Conservation (phyloP, 2,797 vertebrate species). For the Ptychobarbus kaznakovi region DNA sequence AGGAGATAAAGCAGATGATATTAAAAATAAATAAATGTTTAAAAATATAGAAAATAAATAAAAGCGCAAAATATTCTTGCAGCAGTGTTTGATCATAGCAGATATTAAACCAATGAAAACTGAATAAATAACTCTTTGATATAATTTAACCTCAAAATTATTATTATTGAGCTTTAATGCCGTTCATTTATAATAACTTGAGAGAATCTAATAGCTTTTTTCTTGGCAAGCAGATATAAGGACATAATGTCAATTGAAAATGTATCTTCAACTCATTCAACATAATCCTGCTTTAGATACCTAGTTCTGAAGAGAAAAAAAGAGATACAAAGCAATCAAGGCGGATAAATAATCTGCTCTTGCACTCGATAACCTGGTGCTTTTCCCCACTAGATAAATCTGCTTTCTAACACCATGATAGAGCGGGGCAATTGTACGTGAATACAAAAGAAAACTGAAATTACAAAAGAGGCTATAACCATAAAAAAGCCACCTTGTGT, state of each 20-base stretch:
- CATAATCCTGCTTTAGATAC: constrained; percentile 41
- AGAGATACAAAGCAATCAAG: constrained; percentile 19
- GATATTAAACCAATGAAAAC: not conserved
- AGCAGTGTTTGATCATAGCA: not conserved
- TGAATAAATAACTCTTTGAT: not conserved
- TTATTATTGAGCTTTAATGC: not conserved
- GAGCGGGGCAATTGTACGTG: not conserved
- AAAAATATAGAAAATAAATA: not conserved
- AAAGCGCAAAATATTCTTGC: not conserved
- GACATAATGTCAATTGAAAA: constrained; percentile 17
- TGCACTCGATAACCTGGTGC: constrained; percentile 10
- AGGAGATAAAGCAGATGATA: not conserved
- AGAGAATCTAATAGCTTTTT: not conserved
- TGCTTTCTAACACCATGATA: constrained; percentile 8
- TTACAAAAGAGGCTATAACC: not conserved
- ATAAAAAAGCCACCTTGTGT: not conserved
- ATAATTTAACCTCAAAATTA: not conserved
- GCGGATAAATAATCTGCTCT: constrained; percentile 30
- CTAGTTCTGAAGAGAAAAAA: not conserved
- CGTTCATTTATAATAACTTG: not conserved
- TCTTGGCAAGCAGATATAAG: constrained; percentile 7
- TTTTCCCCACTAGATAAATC: constrained; percentile 22
- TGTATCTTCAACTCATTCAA: not conserved
- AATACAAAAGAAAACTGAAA: constrained; percentile 11
- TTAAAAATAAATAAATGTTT: not conserved